These are phyloP conservation scores for Megatriorchis doriae DNA, from an alignment of 2,113 vertebrate species.

Conservation along the genomic window DNA sequence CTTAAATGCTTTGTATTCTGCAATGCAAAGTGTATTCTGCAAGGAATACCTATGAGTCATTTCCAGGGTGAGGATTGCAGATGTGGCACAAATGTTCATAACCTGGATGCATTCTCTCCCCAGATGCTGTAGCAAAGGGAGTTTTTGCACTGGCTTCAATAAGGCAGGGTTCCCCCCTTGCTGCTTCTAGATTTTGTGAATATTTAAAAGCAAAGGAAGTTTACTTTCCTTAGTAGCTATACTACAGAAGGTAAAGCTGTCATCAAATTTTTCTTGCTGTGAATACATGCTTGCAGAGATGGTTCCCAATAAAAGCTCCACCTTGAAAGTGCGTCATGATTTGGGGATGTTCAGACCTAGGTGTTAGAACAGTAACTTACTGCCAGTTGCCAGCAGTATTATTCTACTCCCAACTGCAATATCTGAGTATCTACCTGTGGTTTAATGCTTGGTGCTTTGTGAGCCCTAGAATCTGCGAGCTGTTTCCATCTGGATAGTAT, in stretches of 20 bases:
- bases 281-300: neutral
- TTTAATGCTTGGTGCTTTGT: neutral
- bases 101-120: neutral
- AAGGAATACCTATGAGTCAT: neutral
- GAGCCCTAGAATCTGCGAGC: neutral
- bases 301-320: neutral
- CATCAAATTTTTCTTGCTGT: neutral
- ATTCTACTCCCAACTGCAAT: neutral
- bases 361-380: neutral
- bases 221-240: neutral
- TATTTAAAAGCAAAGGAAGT: neutral
- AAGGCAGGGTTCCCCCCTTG: neutral
- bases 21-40: neutral
- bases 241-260: neutral
- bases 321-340: neutral
- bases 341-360: neutral
- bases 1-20: neutral
- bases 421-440: neutral
- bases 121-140: neutral
- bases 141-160: neutral
- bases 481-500: neutral
- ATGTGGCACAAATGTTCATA: neutral
- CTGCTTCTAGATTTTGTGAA: neutral
- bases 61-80: neutral
- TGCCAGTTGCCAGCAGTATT: neutral